phyloP scores from a whole-genome alignment of 2,797 vertebrate genomes.

The Danio albolineatus region DNA sequence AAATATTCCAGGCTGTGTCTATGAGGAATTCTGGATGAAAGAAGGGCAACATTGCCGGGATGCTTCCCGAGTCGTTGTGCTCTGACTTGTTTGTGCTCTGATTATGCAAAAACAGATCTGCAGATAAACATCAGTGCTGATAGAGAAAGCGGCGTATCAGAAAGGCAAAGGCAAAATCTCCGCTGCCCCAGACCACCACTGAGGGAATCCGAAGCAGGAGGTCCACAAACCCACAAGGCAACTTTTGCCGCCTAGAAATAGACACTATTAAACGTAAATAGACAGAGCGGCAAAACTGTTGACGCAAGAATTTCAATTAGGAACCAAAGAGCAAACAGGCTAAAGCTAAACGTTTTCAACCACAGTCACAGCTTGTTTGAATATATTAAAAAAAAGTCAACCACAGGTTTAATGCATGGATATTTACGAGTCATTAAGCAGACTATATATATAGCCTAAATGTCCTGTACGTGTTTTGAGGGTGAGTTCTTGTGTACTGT shows the following conservation, averaged over 20 bases:
- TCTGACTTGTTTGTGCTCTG: constrained; percentile 68
- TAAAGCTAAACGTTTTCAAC: constrained; percentile 25
- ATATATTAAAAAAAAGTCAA: constrained; percentile 1
- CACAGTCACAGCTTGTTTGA: constrained; percentile 28
- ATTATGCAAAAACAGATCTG: constrained; percentile 41
- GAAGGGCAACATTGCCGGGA: constrained; percentile 16
- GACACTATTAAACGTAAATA: constrained; percentile 43
- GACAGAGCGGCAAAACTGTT: constrained; percentile 23
- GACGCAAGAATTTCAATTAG: constrained; percentile 21
- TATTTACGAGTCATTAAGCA: constrained; percentile 29
- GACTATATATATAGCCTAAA: constrained; percentile 32
- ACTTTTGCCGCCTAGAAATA: constrained; percentile 35
- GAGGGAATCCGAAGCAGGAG: constrained; percentile 35
- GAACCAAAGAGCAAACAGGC: constrained; percentile 31
- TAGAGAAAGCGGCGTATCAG: constrained; percentile 60
- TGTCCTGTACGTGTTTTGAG: background rate
- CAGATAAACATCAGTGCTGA: constrained; percentile 70
- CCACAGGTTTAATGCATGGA: constrained; percentile 4
- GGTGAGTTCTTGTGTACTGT: constrained; percentile 6
- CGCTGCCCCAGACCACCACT: constrained; percentile 27
- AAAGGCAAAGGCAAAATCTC: constrained; percentile 44
- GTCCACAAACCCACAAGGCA: constrained; percentile 33
- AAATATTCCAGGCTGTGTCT: constrained; percentile 40
- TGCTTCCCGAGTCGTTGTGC: constrained; percentile 51
- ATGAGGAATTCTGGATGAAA: constrained; percentile 40